A percentile compares a stretch with the other conserved stretches of the same genome.
phyloP scores from a whole-genome alignment of 2,888 invertebrate species.

The Lamellibrachia columna region DNA sequence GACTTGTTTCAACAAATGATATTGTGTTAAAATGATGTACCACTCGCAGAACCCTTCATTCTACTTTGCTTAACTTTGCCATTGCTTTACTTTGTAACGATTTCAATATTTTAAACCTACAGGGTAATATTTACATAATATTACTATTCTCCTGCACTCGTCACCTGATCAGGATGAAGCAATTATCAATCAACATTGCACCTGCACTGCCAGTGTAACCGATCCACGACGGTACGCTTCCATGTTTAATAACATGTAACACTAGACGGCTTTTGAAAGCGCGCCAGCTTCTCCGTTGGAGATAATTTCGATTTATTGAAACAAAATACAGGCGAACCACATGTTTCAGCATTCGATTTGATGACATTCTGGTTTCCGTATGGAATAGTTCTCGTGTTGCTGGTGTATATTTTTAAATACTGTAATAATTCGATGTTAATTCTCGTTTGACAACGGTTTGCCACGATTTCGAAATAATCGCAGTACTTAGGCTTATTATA shows the following conservation, averaged over 20 bases:
- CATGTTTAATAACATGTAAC: conserved; percentile 12
- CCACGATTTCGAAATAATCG: not conserved
- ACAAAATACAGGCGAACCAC: not conserved
- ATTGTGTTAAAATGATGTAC: too few relatives aligned
- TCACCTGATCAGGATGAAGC: not conserved
- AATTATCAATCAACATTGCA: not conserved
- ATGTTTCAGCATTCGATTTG: not conserved
- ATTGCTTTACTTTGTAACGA: not conserved
- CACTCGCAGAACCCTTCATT: not conserved
- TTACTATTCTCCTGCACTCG: not conserved
- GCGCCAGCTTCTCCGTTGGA: not conserved
- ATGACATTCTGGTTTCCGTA: not conserved
- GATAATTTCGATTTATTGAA: conserved; percentile 16
- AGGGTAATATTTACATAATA: not conserved
- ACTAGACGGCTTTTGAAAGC: not conserved
- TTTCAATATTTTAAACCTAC: not conserved
- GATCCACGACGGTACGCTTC: not conserved
- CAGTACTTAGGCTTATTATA: too few relatives aligned
- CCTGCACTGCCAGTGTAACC: not conserved
- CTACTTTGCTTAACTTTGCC: not conserved
- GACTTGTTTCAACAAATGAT: too few relatives aligned
- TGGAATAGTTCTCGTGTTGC: not conserved
- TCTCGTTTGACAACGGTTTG: not conserved
- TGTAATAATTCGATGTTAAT: not conserved
- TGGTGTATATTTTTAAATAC: not conserved